A percentile compares a stretch with the other conserved stretches of the same genome.
Conservation (phyloP, 2,113 vertebrate species). For the Pachycephala philippinensis region DNA sequence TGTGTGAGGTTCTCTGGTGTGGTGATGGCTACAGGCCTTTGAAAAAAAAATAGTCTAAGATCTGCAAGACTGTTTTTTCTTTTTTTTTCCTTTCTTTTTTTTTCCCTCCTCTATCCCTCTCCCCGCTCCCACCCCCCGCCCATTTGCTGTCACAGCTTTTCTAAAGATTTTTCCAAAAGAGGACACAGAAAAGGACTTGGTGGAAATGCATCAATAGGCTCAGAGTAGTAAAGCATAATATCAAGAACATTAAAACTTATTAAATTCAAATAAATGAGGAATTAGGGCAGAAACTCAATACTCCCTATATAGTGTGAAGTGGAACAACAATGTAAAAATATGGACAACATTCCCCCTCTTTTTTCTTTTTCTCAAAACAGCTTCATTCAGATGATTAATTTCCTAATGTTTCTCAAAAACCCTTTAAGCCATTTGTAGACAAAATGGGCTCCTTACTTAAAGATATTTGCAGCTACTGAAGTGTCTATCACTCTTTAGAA, state of each 20-base stretch:
- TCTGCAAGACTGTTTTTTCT: background rate
- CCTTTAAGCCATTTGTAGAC: background rate
- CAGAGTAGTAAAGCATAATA: background rate
- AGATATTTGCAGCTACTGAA: background rate
- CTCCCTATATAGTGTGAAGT: background rate
- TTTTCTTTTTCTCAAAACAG: background rate
- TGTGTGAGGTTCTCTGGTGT: background rate
- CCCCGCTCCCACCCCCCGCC: rapidly evolving
- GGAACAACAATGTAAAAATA: background rate
- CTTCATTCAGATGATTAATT: background rate
- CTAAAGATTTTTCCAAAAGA: slow-evolving; percentile 10
- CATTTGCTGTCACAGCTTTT: background rate
- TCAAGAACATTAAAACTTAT: background rate
- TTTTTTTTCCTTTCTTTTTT: background rate
- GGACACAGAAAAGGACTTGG: background rate
- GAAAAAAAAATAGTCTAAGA: slow-evolving; percentile 5
- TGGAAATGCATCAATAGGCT: background rate
- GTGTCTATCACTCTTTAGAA: background rate
- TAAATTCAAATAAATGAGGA: background rate
- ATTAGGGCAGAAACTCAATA: background rate
- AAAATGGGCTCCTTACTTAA: background rate
- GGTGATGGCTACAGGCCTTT: background rate
- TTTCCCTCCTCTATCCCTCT: rapidly evolving
- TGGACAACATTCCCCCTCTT: rapidly evolving
- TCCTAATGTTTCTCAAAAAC: background rate